Percentiles rank a stretch among this genome's conserved stretches.
phyloP scores from a whole-genome alignment of 2,797 vertebrate genomes.

The Mastacembelus armatus region DNA sequence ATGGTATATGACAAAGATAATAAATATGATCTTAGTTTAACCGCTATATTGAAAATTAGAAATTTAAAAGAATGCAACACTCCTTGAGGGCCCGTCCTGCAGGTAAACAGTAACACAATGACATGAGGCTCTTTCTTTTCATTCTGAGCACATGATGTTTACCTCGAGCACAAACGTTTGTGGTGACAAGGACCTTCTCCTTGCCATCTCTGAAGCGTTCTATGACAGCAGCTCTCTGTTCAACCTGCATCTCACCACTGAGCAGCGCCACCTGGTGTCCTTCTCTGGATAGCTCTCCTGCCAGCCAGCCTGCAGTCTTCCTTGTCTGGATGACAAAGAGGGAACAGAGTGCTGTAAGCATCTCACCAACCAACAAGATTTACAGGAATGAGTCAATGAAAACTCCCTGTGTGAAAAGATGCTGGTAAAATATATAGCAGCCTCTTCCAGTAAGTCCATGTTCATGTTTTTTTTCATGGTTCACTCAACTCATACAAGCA shows the following conservation, averaged over 20 bases:
- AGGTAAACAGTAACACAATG: background rate
- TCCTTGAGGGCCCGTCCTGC: too few relatives aligned
- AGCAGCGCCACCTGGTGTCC: slow-evolving; percentile 95
- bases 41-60: too few relatives aligned
- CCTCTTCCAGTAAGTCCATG: background rate
- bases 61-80: too few relatives aligned
- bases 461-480: background rate
- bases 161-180: slow-evolving; percentile 93
- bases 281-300: slow-evolving; percentile 92
- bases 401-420: too few relatives aligned
- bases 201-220: slow-evolving; percentile 97
- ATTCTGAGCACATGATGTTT: background rate
- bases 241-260: slow-evolving; percentile 98
- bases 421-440: too few relatives aligned
- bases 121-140: background rate
- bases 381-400: too few relatives aligned
- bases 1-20: too few relatives aligned
- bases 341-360: background rate
- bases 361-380: background rate
- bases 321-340: slow-evolving; percentile 85
- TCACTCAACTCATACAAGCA: background rate
- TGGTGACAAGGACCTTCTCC: slow-evolving; percentile 97
- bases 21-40: too few relatives aligned
- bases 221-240: slow-evolving; percentile 94
- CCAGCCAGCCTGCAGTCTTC: slow-evolving; percentile 93